Conservation (phyloP, 53 echinoderm and acorn worm genomes). For the Arbacia lixula region DNA sequence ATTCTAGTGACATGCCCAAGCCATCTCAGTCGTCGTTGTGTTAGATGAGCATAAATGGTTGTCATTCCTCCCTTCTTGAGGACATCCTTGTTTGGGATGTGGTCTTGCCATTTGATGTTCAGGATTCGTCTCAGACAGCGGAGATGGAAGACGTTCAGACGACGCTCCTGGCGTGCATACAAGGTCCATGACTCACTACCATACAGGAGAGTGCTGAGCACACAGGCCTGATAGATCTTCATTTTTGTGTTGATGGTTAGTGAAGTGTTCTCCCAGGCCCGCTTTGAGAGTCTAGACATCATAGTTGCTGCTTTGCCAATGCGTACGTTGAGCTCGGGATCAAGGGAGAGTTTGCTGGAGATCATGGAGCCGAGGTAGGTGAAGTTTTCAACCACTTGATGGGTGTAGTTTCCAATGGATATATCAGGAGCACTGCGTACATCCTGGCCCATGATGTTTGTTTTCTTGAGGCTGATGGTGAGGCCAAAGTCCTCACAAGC, state of each 20-base stretch:
- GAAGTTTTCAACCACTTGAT: conserved; percentile 40
- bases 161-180: conserved; percentile 33
- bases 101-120: conserved; percentile 59
- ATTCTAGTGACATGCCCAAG: conserved; percentile 60
- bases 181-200: conserved; percentile 40
- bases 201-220: conserved; percentile 53
- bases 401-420: conserved; percentile 25
- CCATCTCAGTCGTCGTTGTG: conserved; percentile 42
- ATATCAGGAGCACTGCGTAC: conserved; percentile 25
- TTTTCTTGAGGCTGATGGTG: conserved; percentile 79
- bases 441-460: conserved; percentile 50
- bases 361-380: conserved; percentile 65
- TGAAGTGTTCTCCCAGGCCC: conserved; percentile 39
- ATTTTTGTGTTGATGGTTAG: conserved; percentile 48
- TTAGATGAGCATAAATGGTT: conserved; percentile 33
- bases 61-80: background rate
- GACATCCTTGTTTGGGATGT: conserved; percentile 34
- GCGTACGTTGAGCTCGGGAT: conserved; percentile 17
- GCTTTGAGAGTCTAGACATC: conserved; percentile 14
- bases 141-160: conserved; percentile 43
- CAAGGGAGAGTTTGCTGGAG: conserved; percentile 46
- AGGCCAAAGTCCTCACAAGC: conserved; percentile 72
- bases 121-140: conserved; percentile 36
- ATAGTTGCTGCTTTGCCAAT: conserved; percentile 50
- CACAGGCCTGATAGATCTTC: conserved; percentile 21